Percentiles rank a stretch among this genome's conserved stretches.
Conservation (phyloP, 2,113 vertebrate genomes). For the Psittacula cyanocephala region DNA sequence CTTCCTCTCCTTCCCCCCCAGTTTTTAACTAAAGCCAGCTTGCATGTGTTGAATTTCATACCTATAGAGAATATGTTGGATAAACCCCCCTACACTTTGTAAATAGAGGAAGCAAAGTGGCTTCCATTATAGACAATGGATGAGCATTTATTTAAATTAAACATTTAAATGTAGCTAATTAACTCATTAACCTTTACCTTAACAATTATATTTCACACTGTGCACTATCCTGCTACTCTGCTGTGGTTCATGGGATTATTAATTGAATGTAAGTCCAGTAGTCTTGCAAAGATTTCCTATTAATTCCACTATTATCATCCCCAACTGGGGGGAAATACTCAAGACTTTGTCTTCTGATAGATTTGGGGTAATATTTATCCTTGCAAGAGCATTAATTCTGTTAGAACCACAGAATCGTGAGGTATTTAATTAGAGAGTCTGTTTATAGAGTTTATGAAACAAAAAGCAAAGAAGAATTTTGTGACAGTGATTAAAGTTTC, state of each 20-base stretch:
- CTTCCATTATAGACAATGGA: constrained; percentile 13
- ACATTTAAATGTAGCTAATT: constrained; percentile 72
- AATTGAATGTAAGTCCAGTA: constrained; percentile 66
- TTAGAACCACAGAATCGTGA: neutral
- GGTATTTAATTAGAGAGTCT: neutral
- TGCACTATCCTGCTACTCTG: constrained; percentile 42
- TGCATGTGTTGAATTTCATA: neutral
- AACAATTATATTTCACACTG: constrained; percentile 71
- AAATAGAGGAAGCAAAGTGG: constrained; percentile 43
- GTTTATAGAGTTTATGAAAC: neutral
- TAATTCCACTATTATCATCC: constrained; percentile 25
- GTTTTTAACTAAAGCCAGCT: neutral
- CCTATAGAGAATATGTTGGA: neutral
- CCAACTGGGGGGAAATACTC: neutral
- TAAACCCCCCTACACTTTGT: neutral
- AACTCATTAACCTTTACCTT: constrained; percentile 75
- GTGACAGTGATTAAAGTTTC: neutral
- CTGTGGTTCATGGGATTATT: constrained; percentile 56
- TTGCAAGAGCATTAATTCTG: neutral
- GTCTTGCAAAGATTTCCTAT: constrained; percentile 31
- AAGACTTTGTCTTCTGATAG: neutral
- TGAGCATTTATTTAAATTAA: constrained; percentile 71
- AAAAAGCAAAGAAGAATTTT: neutral
- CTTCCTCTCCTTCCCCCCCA: neutral
- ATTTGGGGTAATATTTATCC: neutral